Evolutionary conservation across 1,140 invertebrate species (phyloP).

Genomic region (Notospermus geniculatus): DNA sequence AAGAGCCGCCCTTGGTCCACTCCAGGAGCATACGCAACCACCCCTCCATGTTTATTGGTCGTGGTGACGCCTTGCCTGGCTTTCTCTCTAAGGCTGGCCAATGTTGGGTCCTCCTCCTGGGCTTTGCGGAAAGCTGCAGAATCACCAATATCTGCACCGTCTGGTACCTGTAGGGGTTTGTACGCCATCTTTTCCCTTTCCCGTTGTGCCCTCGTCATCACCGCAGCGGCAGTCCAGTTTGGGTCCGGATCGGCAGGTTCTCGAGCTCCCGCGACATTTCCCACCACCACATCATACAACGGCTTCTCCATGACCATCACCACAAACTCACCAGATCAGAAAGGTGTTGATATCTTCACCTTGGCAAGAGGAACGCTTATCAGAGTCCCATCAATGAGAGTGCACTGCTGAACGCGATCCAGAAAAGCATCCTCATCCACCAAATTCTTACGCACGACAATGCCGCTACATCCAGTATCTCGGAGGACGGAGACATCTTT

Average conservation of each 20-base stretch:
- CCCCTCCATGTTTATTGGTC: neutral
- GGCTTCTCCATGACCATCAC: slow-evolving; percentile 8
- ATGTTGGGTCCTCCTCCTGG: too few species aligned
- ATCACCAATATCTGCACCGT: too few species aligned
- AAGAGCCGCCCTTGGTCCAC: neutral
- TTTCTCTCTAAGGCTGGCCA: too few species aligned
- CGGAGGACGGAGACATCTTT: neutral
- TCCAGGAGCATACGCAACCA: neutral
- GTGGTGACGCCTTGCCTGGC: too few species aligned
- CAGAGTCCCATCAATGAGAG: slow-evolving; percentile 12
- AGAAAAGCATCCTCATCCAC: neutral
- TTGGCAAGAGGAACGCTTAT: neutral
- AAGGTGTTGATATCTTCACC: slow-evolving; percentile 4
- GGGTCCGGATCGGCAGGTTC: too few species aligned
- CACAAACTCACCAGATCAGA: slow-evolving; percentile 1
- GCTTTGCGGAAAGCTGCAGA: too few species aligned
- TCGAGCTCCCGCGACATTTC: too few species aligned
- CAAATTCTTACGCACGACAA: neutral
- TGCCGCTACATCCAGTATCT: slow-evolving; percentile 8
- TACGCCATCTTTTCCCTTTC: too few species aligned
- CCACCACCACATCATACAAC: slow-evolving; percentile 12
- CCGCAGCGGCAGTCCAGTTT: neutral
- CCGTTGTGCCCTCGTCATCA: too few species aligned
- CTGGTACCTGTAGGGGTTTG: too few species aligned
- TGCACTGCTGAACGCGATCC: neutral